Evolutionary conservation across 2,888 invertebrate genomes (phyloP).

Genomic region (Ctena decussata): DNA sequence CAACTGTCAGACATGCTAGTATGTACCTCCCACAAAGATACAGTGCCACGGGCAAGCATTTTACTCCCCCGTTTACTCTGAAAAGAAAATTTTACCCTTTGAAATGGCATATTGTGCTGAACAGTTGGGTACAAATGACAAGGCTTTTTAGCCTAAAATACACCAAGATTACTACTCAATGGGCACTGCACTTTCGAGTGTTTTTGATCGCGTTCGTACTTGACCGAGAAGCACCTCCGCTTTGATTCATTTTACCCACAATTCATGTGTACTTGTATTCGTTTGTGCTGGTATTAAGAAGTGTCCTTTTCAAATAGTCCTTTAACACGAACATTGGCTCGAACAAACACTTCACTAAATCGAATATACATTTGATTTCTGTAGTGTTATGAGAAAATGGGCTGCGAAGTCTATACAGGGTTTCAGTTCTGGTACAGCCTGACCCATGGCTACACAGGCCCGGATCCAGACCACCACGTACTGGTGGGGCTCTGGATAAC

Average conservation of each 20-base stretch:
- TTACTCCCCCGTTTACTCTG: neutral
- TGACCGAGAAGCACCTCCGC: neutral
- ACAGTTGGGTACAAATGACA: constrained; percentile 1
- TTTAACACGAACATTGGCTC: neutral
- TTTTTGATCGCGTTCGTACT: neutral
- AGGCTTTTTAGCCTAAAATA: neutral
- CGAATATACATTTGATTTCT: neutral
- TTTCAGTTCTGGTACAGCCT: neutral
- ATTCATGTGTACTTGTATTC: neutral
- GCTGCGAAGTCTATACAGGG: neutral
- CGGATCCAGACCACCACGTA: too few relatives aligned
- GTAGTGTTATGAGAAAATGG: too few relatives aligned
- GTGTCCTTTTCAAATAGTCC: neutral
- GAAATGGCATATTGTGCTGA: constrained; percentile 1
- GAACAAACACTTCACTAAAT: neutral
- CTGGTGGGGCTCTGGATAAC: too few relatives aligned
- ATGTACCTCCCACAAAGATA: neutral
- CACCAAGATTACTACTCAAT: neutral
- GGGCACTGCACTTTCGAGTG: constrained; percentile 2
- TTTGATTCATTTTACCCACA: neutral
- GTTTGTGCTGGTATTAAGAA: neutral
- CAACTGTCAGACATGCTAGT: neutral
- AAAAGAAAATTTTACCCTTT: neutral
- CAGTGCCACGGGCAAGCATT: neutral
- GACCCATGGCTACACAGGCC: too few relatives aligned